These are phyloP conservation scores for Drosophila watanabei DNA, from an alignment of 1,140 invertebrate genomes.

Conservation along the genomic window DNA sequence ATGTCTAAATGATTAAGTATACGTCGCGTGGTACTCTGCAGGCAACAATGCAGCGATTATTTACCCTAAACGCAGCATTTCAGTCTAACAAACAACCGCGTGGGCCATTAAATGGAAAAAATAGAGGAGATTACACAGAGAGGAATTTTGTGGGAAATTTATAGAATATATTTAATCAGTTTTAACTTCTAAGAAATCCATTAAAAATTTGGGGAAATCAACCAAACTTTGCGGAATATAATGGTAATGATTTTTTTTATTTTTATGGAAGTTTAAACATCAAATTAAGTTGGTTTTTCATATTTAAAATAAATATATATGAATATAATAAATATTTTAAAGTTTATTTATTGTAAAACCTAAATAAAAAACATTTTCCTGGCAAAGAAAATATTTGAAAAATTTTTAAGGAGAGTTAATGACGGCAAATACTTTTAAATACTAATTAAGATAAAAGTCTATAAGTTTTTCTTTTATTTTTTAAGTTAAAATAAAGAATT, in stretches of 20 bases:
- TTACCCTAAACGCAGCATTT: conserved; percentile 63
- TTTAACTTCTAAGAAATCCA: too few species aligned
- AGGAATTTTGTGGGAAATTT: neutral
- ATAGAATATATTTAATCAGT: too few species aligned
- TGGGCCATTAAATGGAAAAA: conserved; percentile 40
- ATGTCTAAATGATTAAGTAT: conserved; percentile 77
- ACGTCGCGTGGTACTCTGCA: conserved; percentile 52
- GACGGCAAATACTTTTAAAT: too few species aligned
- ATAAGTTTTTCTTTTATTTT: neutral
- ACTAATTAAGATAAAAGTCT: too few species aligned
- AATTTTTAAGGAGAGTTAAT: too few species aligned
- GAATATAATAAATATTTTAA: neutral
- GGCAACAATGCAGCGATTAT: conserved; percentile 63
- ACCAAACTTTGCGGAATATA: too few species aligned
- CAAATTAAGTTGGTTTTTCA: too few species aligned
- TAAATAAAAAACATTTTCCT: neutral
- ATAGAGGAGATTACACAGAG: conserved; percentile 13
- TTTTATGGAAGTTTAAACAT: too few species aligned
- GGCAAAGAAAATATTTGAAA: neutral
- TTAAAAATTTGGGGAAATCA: too few species aligned
- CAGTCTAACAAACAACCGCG: conserved; percentile 42
- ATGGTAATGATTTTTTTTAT: too few species aligned
- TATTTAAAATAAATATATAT: too few species aligned
- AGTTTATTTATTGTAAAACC: neutral
- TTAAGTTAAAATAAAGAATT: neutral